phyloP scores from a whole-genome alignment of 1,140 invertebrate genomes.

The Subanguina moxae region DNA sequence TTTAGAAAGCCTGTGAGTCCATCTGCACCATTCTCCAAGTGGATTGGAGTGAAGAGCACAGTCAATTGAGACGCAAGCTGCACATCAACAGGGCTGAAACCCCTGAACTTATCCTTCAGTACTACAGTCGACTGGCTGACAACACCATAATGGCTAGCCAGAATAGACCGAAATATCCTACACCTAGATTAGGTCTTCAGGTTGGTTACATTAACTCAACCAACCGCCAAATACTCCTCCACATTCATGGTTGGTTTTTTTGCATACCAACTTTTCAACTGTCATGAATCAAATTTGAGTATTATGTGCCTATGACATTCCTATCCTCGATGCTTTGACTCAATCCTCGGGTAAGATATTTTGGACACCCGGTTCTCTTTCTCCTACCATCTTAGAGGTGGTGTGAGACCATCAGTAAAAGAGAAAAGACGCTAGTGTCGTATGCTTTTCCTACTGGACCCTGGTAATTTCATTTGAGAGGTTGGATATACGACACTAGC shows the following conservation, averaged over 20 bases:
- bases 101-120: conserved; percentile 34
- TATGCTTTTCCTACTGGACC: too few species aligned
- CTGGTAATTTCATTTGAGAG: too few species aligned
- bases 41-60: conserved; percentile 29
- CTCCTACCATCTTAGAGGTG: too few species aligned
- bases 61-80: conserved; percentile 14
- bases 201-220: conserved; percentile 34
- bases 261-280: background rate
- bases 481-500: too few species aligned
- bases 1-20: conserved; percentile 31
- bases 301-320: conserved; percentile 26
- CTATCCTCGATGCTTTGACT: conserved; percentile 31
- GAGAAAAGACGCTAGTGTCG: too few species aligned
- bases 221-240: conserved; percentile 31
- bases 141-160: conserved; percentile 18
- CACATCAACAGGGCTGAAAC: conserved; percentile 29
- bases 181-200: conserved; percentile 16
- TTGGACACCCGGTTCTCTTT: too few species aligned
- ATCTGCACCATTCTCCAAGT: conserved; percentile 27
- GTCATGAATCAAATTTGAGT: conserved; percentile 27
- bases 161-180: background rate
- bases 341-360: conserved; percentile 14
- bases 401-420: too few species aligned
- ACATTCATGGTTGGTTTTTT: conserved; percentile 13
- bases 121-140: conserved; percentile 30